Percentiles rank a stretch among this genome's conserved stretches.
Evolutionary conservation across 2,888 invertebrate genomes (phyloP).

Genomic region (Agrypnus murinus): DNA sequence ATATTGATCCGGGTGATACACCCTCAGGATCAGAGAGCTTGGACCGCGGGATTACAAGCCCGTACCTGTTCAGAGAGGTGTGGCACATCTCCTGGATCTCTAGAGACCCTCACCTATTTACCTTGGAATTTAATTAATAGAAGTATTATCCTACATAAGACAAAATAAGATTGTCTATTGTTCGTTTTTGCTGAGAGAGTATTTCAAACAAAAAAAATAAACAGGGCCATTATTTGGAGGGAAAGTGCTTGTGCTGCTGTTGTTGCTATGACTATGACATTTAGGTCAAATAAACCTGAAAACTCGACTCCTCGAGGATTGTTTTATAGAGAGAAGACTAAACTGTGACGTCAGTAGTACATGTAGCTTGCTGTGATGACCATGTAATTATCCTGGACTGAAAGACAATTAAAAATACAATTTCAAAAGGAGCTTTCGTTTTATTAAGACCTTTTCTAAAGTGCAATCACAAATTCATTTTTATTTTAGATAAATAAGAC

Average conservation of each 20-base stretch:
- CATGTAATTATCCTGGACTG: too few relatives aligned
- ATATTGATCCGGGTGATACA: conserved; percentile 51
- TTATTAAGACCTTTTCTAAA: too few relatives aligned
- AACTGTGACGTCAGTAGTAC: not conserved
- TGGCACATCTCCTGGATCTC: conserved; percentile 46
- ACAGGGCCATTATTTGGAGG: too few relatives aligned
- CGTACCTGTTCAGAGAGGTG: conserved; percentile 52
- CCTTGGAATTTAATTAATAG: conserved; percentile 5
- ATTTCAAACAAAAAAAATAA: too few relatives aligned
- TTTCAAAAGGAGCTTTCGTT: too few relatives aligned
- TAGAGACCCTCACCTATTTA: conserved; percentile 23
- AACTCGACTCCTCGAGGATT: not conserved
- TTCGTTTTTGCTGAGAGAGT: not conserved
- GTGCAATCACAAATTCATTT: too few relatives aligned
- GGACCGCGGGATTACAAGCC: conserved; percentile 52
- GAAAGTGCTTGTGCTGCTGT: not conserved
- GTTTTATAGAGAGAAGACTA: not conserved
- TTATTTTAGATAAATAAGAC: too few relatives aligned
- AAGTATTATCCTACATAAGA: too few relatives aligned
- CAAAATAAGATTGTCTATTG: too few relatives aligned
- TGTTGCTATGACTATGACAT: not conserved
- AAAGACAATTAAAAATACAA: too few relatives aligned
- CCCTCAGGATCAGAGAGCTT: conserved; percentile 52
- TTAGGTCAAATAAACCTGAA: not conserved
- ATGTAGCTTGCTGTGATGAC: too few relatives aligned